Base-by-base conservation (phyloP, 2,113 vertebrate genomes). In the Hyaena hyaena region DNA sequence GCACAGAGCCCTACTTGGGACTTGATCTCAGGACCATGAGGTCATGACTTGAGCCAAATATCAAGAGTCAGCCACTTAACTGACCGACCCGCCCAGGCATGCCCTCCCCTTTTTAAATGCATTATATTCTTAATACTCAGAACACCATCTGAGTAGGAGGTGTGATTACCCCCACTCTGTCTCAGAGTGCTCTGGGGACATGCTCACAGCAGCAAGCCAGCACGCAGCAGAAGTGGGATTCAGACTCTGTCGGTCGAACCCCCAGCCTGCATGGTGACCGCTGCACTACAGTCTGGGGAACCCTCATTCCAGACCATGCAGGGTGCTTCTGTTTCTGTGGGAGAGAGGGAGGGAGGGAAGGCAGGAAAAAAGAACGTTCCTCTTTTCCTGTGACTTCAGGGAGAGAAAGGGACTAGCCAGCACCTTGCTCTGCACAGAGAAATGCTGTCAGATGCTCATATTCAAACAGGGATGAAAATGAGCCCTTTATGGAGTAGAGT, bases 81-180 rank as follows among this genome's bases (percentile, higher is more conserved):
- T 61, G 58, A 61, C 58, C 9, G 8, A 61, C 21, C 58, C 58
- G 23, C 58, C 58, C 58, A 61, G 58, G 58, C 58, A 61, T 8
- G 7, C 21, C 58, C 58, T 17, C 58, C 19, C 8, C 3, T 61
- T 61, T 61, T 61, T 2, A 61, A 61, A 1, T 16, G 28, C 28
- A 1, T 24, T 7, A 0, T 2, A 2, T n/a, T n/a, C 21, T 28
- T 24, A 28, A 8, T 2, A 3, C 28, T 39, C 76, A 26, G 43
- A 19, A 21, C 10, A 26, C 17, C 21, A 88, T 17, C 69, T 24
- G 21, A 8, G 12, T 1, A 3, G n/a, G 12, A 11, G 8, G 3
- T 5, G 1, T 4, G 15, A 16, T 11, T 4, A 9, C 3, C 21
- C 35, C 35, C 0, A 0, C 9, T 4, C 43, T 17, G 0, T 23